Conservation (phyloP, 1,140 invertebrate species). For the Drosophila punjabiensis region DNA sequence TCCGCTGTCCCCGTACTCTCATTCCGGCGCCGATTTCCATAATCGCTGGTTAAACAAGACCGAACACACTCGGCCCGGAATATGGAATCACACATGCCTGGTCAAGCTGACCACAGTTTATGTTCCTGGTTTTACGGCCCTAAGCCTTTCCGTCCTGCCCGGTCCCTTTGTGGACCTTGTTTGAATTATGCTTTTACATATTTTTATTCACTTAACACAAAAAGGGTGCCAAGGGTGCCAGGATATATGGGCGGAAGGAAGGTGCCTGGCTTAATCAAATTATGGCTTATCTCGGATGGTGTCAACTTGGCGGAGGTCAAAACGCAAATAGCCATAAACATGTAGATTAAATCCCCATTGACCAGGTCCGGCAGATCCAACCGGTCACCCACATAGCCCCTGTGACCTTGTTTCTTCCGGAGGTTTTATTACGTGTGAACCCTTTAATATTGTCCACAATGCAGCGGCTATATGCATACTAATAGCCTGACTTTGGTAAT, state of each 20-base stretch:
- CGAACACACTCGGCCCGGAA: slow-evolving; percentile 42
- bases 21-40: slow-evolving; percentile 62
- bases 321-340: slow-evolving; percentile 84
- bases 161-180: slow-evolving; percentile 52
- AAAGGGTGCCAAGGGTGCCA: slow-evolving; percentile 27
- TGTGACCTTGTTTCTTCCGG: slow-evolving; percentile 67
- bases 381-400: slow-evolving; percentile 44
- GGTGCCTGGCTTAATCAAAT: slow-evolving; percentile 71
- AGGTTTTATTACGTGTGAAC: slow-evolving; percentile 42
- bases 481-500: slow-evolving; percentile 50
- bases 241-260: slow-evolving; percentile 15
- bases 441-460: slow-evolving; percentile 50
- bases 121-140: slow-evolving; percentile 54
- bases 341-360: slow-evolving; percentile 71
- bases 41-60: slow-evolving; percentile 82
- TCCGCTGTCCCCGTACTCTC: slow-evolving; percentile 18
- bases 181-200: slow-evolving; percentile 83
- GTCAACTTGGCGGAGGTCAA: slow-evolving; percentile 74
- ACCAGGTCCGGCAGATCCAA: slow-evolving; percentile 15
- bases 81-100: slow-evolving; percentile 49
- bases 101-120: slow-evolving; percentile 72
- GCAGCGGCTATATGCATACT: slow-evolving; percentile 47
- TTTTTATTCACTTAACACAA: slow-evolving; percentile 83
- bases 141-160: slow-evolving; percentile 54
- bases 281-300: slow-evolving; percentile 75